Conservation (phyloP, 2,888 invertebrate species). For the Spicauda simplicius region DNA sequence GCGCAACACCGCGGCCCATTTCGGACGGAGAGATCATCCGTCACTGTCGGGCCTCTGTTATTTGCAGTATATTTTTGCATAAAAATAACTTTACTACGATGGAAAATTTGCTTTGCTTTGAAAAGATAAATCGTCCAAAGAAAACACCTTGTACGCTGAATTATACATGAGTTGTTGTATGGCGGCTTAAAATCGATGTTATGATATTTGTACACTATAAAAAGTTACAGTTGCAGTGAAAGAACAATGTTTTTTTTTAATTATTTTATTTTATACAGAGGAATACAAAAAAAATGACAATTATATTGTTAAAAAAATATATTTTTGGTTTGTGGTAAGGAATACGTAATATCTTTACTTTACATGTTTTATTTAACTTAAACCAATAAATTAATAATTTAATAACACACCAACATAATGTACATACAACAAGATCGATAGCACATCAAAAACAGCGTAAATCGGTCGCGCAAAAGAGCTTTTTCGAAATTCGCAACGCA, state of each 20-base stretch:
- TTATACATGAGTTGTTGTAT: slow-evolving; percentile 17
- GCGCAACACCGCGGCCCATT: slow-evolving; percentile 55
- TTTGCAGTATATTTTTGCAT: slow-evolving; percentile 73
- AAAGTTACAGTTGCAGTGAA: too few species aligned
- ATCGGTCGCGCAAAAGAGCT: slow-evolving; percentile 2
- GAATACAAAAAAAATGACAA: too few species aligned
- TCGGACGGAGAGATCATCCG: slow-evolving; percentile 56
- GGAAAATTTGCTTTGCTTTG: slow-evolving; percentile 45
- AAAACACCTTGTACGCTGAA: slow-evolving; percentile 21
- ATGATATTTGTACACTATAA: neutral
- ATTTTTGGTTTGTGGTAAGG: too few species aligned
- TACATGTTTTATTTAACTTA: too few species aligned
- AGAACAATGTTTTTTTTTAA: too few species aligned
- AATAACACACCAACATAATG: too few species aligned
- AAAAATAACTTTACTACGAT: slow-evolving; percentile 58
- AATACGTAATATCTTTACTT: too few species aligned
- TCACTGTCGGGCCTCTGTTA: slow-evolving; percentile 66
- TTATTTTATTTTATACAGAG: too few species aligned
- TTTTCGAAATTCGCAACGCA: slow-evolving; percentile 3
- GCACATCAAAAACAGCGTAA: neutral
- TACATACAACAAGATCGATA: too few species aligned
- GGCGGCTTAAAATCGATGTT: neutral
- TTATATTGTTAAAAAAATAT: too few species aligned
- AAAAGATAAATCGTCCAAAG: slow-evolving; percentile 50
- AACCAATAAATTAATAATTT: too few species aligned